Base-by-base conservation (phyloP, 2,888 invertebrate genomes). In the Melinopterus prodromus region DNA sequence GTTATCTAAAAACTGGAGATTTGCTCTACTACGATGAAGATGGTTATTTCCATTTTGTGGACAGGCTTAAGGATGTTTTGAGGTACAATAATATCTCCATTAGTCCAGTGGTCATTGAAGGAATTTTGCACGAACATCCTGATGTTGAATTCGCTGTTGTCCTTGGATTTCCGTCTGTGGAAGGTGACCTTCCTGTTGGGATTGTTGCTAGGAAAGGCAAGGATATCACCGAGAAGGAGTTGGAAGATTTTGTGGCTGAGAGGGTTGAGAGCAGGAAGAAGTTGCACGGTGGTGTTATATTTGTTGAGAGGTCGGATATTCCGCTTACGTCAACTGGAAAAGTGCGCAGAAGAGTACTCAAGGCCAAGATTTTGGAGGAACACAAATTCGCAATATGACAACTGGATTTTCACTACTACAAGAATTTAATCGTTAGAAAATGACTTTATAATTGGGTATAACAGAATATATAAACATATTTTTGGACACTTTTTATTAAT, bases 1-100 rank as follows among this genome's bases (percentile, higher is more conserved):
- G 91, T 0, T 92, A 90, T 90, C 86, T 91, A 53, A 90, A 89
- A 83, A 90, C 91, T 0, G 92, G 92, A 0, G 92, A 92, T 81
- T 86, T 92, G 69, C 89, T 90, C 26, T 91, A 90, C 81, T 90
- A 90, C 81, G 91, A 92, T 80, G 89, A 90, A 16, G 87, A 90
- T 16, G 87, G 87, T 82, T 90, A 90, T 82, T 90, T 89, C 80
- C 91, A 86, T 84, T 89, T 90, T 70, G 88, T 91, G 0, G 92
- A 91, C 53, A 88, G 92, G 35, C 89, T 90, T 7, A 92, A 92
- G 81, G 88, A 91, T 82, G 86, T 92, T 81, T 85, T 91, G 7
- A 85, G 83, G 76, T 84, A 78, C 77, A 82, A 81, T 81, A 80
- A 80, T 0, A 80, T 83, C 77, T 83, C 83, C 71, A 81, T 85